Base-by-base conservation (phyloP, 2,888 invertebrate genomes). In the Nymphalis urticae region DNA sequence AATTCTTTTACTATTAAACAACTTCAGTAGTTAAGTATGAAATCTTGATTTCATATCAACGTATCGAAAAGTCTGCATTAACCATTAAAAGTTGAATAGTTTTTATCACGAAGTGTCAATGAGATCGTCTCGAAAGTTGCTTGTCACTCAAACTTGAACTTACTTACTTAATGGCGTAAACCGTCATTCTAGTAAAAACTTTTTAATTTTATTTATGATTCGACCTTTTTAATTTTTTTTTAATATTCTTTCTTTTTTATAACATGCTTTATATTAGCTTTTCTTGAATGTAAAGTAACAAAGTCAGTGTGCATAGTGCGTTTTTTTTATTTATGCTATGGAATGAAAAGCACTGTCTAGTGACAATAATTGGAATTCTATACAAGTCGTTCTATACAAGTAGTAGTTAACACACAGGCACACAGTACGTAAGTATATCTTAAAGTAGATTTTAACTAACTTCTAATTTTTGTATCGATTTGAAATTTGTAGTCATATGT, bases 81-180 rank as follows among this genome's bases (percentile, higher is more conserved):
- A 65, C 48, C 48, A 10, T 32, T 27, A 6, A 42, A 59, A 65
- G 59, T 65, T 65, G 16, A 42, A 50, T 51, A 48, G 64, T 48
- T 64, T 58, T 65, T 50, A 48, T 24, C 36, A 50, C 48, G 19
- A 50, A 61, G 32, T 50, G 56, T 61, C 61, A 48, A 17, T 21
- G 61, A 66, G 60, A 60, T 61, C 47, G 61, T 61, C 61, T 66
- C 53, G 54, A 66, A 66, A 60, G 60, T 61, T 66, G 13, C 10
- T 19, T 42, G 42, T 5, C 58, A 58, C 58, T 58, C 58, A 58
- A 58, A 8, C 27, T 17, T 58, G 13, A 58, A 42, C 36, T 42
- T 8, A 10, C 42, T 36, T 58, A 42, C 42, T 21, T 21, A 58
- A 42, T 6, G 19, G 4, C 4, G 36, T 42, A 9, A 36, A 58